phyloP scores from a whole-genome alignment of 1,140 invertebrate genomes.

The Diorhabda carinulata region DNA sequence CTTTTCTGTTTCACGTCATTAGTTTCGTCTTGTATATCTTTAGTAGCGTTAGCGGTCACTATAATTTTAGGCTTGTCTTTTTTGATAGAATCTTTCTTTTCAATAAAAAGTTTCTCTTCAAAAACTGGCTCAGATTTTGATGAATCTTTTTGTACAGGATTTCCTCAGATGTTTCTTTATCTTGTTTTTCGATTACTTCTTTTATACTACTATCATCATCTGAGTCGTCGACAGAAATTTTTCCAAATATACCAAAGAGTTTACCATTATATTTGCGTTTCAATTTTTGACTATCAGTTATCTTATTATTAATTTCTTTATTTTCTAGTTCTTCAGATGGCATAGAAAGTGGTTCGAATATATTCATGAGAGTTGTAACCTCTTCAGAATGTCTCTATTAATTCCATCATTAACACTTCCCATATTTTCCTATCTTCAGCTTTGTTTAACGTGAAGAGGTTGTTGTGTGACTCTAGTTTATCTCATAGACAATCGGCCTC shows the following conservation, averaged over 20 bases:
- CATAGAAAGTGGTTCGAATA: neutral
- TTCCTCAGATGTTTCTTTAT: constrained; percentile 42
- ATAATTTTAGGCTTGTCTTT: neutral
- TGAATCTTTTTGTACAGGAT: constrained; percentile 20
- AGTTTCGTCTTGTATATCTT: constrained; percentile 21
- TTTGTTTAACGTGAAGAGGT: too few relatives aligned
- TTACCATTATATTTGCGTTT: constrained; percentile 32
- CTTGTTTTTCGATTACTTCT: constrained; percentile 43
- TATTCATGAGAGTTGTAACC: neutral
- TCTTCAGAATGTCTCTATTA: too few relatives aligned
- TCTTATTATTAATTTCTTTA: neutral
- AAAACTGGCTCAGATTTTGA: neutral
- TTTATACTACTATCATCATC: constrained; percentile 16
- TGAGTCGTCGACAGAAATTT: constrained; percentile 32
- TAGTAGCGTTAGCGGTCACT: neutral
- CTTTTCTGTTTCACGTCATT: constrained; percentile 3
- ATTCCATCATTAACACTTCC: too few relatives aligned
- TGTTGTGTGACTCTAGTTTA: too few relatives aligned
- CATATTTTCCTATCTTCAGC: too few relatives aligned
- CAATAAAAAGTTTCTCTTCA: neutral
- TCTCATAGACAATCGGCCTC: too few relatives aligned
- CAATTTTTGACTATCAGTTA: constrained; percentile 28
- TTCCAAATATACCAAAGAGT: constrained; percentile 37
- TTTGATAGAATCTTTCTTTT: neutral
- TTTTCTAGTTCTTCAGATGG: neutral